Evolutionary conservation across 1,140 invertebrate genomes (phyloP).

Genomic region (Atopsyche davidsoni): DNA sequence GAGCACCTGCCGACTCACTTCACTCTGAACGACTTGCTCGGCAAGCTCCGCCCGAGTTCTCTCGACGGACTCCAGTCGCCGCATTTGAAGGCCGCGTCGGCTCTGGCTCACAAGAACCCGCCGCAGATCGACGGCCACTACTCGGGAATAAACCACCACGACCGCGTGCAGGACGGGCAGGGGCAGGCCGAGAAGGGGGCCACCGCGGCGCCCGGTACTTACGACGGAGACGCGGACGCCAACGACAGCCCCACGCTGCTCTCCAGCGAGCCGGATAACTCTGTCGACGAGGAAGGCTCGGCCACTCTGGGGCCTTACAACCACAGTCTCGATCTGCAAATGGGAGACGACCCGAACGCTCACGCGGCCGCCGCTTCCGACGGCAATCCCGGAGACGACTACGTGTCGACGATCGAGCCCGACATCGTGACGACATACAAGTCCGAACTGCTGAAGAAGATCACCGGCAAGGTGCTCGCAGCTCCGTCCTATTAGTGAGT

Average conservation of each 20-base stretch:
- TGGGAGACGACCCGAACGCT: conserved; percentile 47
- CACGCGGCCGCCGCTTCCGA: conserved; percentile 34
- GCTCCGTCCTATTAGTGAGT: conserved; percentile 46
- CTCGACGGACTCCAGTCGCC: conserved; percentile 47
- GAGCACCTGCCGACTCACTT: conserved; percentile 48
- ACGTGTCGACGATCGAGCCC: conserved; percentile 51
- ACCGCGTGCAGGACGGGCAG: conserved; percentile 40
- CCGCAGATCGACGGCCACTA: conserved; percentile 47
- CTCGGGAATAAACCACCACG: conserved; percentile 41
- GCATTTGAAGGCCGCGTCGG: conserved; percentile 41
- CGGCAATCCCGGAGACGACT: conserved; percentile 36
- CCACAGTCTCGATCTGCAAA: conserved; percentile 45
- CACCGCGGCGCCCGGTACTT: conserved; percentile 30
- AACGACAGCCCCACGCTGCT: conserved; percentile 33
- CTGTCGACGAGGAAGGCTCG: conserved; percentile 34
- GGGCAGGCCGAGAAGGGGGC: conserved; percentile 31
- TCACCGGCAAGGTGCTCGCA: conserved; percentile 44
- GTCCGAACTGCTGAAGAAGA: conserved; percentile 32
- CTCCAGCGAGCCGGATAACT: conserved; percentile 32
- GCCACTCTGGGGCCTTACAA: conserved; percentile 50
- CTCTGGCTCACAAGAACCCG: conserved; percentile 35
- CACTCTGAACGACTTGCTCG: conserved; percentile 46
- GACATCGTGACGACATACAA: conserved; percentile 42
- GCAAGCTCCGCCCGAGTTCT: conserved; percentile 46
- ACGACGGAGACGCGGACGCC: conserved; percentile 41